Evolutionary conservation across 23 tunicate genomes (phyloP).

Genomic region (Ascidia mentula): DNA sequence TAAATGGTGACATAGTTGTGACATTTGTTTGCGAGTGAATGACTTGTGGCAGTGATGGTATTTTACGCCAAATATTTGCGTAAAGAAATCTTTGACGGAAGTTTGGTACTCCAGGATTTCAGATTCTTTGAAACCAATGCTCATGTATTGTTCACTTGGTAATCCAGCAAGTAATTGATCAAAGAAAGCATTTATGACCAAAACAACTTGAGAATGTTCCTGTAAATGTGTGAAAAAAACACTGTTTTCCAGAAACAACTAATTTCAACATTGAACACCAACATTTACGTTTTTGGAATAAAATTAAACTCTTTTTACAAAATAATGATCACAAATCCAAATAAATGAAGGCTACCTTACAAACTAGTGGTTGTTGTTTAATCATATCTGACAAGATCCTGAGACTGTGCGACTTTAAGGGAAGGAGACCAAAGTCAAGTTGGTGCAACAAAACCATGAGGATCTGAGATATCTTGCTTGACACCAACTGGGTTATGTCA

Average conservation of each 20-base stretch:
- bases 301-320: neutral
- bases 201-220: neutral
- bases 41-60: neutral
- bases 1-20: neutral
- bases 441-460: conserved; percentile 37
- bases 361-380: neutral
- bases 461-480: conserved; percentile 3
- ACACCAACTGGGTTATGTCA: conserved; percentile 43
- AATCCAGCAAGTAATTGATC: neutral
- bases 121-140: conserved; percentile 6
- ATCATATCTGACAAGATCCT: conserved; percentile 6
- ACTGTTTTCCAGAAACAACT: too few relatives aligned
- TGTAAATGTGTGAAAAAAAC: neutral
- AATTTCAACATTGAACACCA: too few relatives aligned
- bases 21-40: neutral
- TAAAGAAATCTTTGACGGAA: conserved; percentile 3
- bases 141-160: neutral
- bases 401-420: conserved; percentile 30
- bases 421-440: conserved; percentile 40
- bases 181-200: neutral
- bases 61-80: neutral
- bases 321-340: neutral
- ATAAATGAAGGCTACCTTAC: neutral
- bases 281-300: too few relatives aligned
- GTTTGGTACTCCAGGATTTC: neutral